A percentile compares a stretch with the other conserved stretches of the same genome.
These are phyloP conservation scores for Lasioglossum villosulum DNA, from an alignment of 2,888 invertebrate genomes.

Conservation along the genomic window DNA sequence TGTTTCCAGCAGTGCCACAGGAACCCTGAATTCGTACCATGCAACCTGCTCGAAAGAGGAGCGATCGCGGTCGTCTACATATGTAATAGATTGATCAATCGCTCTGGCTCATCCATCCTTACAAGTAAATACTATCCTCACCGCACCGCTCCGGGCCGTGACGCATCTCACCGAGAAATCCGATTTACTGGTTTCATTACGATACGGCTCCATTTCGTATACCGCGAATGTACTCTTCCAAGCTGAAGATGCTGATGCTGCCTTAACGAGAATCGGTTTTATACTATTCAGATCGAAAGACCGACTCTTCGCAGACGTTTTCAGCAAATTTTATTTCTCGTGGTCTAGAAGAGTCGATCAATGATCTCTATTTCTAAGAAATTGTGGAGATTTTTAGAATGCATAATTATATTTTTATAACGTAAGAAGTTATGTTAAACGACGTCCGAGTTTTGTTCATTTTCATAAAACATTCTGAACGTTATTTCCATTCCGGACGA, in stretches of 20 bases:
- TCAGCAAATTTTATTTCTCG: not conserved
- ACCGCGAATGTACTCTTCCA: not conserved
- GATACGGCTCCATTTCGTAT: slow-evolving; percentile 15
- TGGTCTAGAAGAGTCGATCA: not conserved
- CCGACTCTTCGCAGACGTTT: not conserved
- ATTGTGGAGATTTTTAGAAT: not conserved
- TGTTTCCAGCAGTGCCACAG: not conserved
- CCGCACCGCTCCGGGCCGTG: slow-evolving; percentile 15
- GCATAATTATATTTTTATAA: no score
- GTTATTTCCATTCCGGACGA: not conserved
- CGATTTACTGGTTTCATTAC: slow-evolving; percentile 19
- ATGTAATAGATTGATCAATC: slow-evolving; percentile 59
- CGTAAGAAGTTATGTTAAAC: not conserved
- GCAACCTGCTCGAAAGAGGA: slow-evolving; percentile 58
- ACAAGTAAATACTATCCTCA: slow-evolving; percentile 46
- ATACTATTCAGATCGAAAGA: not conserved
- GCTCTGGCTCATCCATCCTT: slow-evolving; percentile 56
- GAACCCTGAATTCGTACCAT: slow-evolving; percentile 34
- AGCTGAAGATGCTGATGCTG: not conserved
- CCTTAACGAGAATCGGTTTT: not conserved
- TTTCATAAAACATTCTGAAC: not conserved
- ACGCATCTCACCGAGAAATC: slow-evolving; percentile 36
- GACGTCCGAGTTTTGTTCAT: not conserved
- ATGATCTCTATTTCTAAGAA: not conserved
- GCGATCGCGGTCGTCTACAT: slow-evolving; percentile 35